A percentile compares a stretch with the other conserved stretches of the same genome.
phyloP scores from a whole-genome alignment of 2,113 vertebrate species.

The Albula goreensis region DNA sequence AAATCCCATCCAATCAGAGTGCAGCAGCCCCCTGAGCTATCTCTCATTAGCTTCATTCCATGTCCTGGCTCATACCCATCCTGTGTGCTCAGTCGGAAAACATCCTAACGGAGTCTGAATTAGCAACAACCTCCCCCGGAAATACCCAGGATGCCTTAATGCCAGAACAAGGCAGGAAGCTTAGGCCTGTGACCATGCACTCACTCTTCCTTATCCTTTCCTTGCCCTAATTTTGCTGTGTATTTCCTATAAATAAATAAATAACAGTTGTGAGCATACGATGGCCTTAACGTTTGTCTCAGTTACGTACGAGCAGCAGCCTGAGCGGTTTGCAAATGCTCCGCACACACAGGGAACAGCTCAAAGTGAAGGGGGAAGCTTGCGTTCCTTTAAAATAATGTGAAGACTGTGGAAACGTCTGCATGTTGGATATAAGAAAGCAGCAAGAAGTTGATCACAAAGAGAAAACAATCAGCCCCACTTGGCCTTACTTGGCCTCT shows the following conservation, averaged over 20 bases:
- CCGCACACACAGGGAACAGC: no score
- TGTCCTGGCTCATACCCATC: slow-evolving; percentile 67
- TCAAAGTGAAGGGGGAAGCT: no score
- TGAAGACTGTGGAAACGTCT: no score
- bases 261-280: background rate
- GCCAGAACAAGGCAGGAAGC: background rate
- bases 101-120: slow-evolving; percentile 65
- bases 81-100: slow-evolving; percentile 59
- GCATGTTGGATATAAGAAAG: no score
- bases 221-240: background rate
- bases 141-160: background rate
- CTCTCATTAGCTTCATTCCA: slow-evolving; percentile 75
- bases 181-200: background rate
- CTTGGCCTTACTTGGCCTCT: no score
- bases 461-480: no score
- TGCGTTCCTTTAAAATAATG: no score
- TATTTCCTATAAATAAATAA: background rate
- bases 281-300: no score
- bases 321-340: no score
- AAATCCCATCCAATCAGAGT: slow-evolving; percentile 51
- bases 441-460: no score
- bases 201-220: background rate
- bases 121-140: slow-evolving; percentile 35
- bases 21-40: slow-evolving; percentile 36
- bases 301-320: no score